A percentile compares a stretch with the other conserved stretches of the same genome.
Conservation (phyloP, 1,140 invertebrate species). For the Macrobrachium rosenbergii region DNA sequence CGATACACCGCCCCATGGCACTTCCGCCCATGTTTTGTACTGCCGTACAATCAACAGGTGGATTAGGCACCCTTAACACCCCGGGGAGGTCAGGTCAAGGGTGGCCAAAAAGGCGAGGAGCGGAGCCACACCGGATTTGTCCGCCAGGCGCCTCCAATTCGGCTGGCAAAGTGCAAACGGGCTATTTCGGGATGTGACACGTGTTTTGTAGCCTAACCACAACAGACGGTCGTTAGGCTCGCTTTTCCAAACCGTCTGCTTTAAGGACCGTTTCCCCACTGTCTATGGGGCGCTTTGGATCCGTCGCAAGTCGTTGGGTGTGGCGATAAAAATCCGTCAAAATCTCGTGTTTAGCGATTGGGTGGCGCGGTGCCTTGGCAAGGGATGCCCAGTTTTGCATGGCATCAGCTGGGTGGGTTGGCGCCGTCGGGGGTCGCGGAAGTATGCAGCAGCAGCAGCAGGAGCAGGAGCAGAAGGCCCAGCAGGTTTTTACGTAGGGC, state of each 20-base stretch:
- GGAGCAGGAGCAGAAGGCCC: not conserved
- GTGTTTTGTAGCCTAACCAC: conserved; percentile 51
- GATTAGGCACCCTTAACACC: not conserved
- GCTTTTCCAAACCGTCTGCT: too few species aligned
- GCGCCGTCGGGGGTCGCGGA: conserved; percentile 57
- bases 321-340: conserved; percentile 12
- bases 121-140: not conserved
- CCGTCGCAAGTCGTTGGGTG: too few species aligned
- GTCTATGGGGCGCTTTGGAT: too few species aligned
- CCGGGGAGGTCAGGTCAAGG: conserved; percentile 36
- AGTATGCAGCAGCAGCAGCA: conserved; percentile 19
- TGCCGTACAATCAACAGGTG: not conserved
- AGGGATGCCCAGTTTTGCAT: conserved; percentile 31
- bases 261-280: too few species aligned
- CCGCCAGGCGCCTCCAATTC: not conserved
- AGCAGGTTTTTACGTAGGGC: not conserved
- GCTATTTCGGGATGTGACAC: conserved; percentile 54
- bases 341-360: conserved; percentile 24
- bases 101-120: not conserved
- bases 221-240: too few species aligned
- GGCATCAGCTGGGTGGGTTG: conserved; percentile 51
- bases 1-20: conserved; percentile 27
- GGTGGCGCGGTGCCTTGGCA: conserved; percentile 37
- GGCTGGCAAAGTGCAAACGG: conserved; percentile 43
- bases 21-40: conserved; percentile 58